Evolutionary conservation across 2,797 vertebrate genomes (phyloP).

Genomic region (Triplophysa bombifrons): DNA sequence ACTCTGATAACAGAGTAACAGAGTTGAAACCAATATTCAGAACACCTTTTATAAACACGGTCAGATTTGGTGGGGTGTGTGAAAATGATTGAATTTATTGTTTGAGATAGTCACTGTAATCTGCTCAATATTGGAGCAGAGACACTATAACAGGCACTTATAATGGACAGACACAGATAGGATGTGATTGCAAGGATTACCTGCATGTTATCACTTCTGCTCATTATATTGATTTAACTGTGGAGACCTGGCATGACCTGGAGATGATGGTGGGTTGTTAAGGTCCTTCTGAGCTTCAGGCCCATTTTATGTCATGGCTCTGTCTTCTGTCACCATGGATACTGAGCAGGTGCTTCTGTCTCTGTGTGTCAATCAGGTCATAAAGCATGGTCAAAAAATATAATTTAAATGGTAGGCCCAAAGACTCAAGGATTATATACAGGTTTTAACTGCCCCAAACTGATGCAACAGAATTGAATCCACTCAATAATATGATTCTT

Average conservation of each 20-base stretch:
- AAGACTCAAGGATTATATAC: background rate
- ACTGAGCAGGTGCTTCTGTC: background rate
- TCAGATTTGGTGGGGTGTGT: slow-evolving; percentile 22
- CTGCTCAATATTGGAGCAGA: slow-evolving; percentile 54
- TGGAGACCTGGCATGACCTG: background rate
- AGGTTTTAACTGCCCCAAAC: background rate
- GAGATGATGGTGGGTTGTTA: background rate
- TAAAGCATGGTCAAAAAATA: background rate
- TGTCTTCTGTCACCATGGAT: background rate
- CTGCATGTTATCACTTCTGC: slow-evolving; percentile 26
- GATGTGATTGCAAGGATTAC: slow-evolving; percentile 48
- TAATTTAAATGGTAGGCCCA: background rate
- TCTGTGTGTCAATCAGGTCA: background rate
- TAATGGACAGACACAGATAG: slow-evolving; percentile 33
- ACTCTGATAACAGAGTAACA: too few species aligned
- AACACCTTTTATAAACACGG: background rate
- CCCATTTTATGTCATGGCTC: background rate
- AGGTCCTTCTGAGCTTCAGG: background rate
- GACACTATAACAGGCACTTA: slow-evolving; percentile 50
- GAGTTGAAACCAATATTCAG: background rate
- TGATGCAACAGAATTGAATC: background rate
- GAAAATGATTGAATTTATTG: slow-evolving; percentile 45
- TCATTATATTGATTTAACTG: slow-evolving; percentile 13
- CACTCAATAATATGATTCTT: background rate
- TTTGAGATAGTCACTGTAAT: slow-evolving; percentile 53